Evolutionary conservation across 2,113 vertebrate species (phyloP).

Genomic region (Gadus macrocephalus): DNA sequence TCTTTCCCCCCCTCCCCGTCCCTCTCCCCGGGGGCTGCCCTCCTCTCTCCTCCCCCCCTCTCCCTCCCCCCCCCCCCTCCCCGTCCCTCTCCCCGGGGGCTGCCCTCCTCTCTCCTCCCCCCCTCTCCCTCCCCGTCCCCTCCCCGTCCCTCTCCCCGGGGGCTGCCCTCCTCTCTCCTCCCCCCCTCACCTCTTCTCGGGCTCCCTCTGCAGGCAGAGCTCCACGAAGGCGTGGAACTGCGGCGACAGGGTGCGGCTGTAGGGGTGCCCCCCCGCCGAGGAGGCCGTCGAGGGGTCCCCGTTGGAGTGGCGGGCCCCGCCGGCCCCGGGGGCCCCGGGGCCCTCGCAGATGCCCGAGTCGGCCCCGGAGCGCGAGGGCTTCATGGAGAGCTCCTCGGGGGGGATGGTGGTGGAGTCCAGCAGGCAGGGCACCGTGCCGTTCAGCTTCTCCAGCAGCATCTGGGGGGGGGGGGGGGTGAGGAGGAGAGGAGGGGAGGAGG

Average conservation of each 20-base stretch:
- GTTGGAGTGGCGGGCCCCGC: conserved; percentile 77
- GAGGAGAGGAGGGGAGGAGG: no score
- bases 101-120: no score
- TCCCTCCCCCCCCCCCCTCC: no score
- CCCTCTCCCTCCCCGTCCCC: no score
- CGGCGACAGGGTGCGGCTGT: conserved; percentile 88
- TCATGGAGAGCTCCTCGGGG: conserved; percentile 88
- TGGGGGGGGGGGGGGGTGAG: conserved; percentile 37
- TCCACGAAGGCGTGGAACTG: conserved; percentile 94
- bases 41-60: no score
- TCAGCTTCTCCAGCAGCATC: conserved; percentile 98
- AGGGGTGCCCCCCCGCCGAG: conserved; percentile 78
- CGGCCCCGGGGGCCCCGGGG: conserved; percentile 58
- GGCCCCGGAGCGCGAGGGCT: conserved; percentile 80
- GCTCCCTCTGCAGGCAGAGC: conserved; percentile 90
- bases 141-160: no score
- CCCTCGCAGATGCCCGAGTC: conserved; percentile 83
- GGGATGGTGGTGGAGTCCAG: conserved; percentile 95
- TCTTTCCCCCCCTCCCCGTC: no score
- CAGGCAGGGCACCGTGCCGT: conserved; percentile 92
- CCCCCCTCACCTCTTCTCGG: conserved; percentile 78
- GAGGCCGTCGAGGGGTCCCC: conserved; percentile 77
- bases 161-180: no score
- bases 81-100: no score
- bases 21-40: no score